Percentiles rank a stretch among this genome's conserved stretches.
Evolutionary conservation across 35 echinoderm and acorn worm genomes (phyloP).

Genomic region (Patiria miniata): DNA sequence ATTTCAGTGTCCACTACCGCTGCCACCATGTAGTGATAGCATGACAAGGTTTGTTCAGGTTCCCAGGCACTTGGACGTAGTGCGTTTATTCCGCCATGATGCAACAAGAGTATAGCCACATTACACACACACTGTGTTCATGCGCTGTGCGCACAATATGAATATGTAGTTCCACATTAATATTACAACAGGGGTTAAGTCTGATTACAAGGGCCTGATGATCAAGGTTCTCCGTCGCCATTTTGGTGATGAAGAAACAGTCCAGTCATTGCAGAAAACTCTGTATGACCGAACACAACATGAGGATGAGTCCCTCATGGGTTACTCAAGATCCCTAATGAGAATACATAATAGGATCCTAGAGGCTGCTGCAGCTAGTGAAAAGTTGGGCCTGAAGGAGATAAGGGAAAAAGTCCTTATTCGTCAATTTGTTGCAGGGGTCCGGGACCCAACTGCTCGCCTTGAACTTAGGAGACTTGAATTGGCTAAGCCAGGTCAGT

Average conservation of each 20-base stretch:
- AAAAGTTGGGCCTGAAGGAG: not conserved
- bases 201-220: no score
- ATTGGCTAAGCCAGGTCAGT: not conserved
- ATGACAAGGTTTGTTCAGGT: no score
- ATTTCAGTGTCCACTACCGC: no score
- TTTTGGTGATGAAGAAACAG: not conserved
- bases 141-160: no score
- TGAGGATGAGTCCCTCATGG: not conserved
- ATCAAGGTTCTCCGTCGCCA: not conserved
- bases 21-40: no score
- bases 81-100: no score
- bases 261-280: not conserved
- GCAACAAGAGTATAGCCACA: no score
- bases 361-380: not conserved
- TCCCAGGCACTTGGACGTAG: no score
- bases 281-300: not conserved
- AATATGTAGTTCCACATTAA: no score
- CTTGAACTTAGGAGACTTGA: not conserved
- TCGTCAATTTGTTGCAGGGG: not conserved
- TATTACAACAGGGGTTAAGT: no score
- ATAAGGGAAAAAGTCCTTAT: not conserved
- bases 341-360: not conserved
- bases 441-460: not conserved
- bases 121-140: no score
- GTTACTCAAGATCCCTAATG: not conserved